A percentile compares a stretch with the other conserved stretches of the same genome.
These are phyloP conservation scores for Heliopora coerulea DNA, from an alignment of 92 coral and sea anemone species.

Conservation along the genomic window DNA sequence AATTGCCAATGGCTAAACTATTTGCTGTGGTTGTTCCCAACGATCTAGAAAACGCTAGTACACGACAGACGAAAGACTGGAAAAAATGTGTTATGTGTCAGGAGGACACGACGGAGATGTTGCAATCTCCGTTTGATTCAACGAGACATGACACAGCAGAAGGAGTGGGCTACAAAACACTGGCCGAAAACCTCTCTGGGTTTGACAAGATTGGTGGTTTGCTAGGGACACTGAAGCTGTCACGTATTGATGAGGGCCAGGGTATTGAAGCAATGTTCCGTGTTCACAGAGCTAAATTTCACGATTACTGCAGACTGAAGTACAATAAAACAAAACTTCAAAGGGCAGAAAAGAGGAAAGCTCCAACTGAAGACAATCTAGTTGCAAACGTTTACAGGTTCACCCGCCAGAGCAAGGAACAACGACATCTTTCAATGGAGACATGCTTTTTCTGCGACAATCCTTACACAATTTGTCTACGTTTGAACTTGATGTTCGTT, in stretches of 20 bases:
- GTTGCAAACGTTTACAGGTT: conserved; percentile 26
- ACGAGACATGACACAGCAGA: too few relatives aligned
- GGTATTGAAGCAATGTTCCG: too few relatives aligned
- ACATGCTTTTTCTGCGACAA: conserved; percentile 48
- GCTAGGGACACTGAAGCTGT: conserved; percentile 19
- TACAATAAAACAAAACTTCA: too few relatives aligned
- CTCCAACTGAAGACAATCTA: too few relatives aligned
- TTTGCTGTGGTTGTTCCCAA: too few relatives aligned
- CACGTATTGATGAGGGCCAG: not conserved
- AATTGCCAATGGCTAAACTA: too few relatives aligned
- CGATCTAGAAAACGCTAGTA: too few relatives aligned
- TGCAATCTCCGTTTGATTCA: conserved; percentile 40
- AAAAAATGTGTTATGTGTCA: conserved; percentile 26
- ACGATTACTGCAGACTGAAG: too few relatives aligned
- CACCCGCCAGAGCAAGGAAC: conserved; percentile 40
- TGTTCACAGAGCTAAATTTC: too few relatives aligned
- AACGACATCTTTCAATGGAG: not conserved
- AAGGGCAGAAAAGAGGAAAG: too few relatives aligned
- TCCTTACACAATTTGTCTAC: conserved; percentile 38
- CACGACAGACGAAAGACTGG: too few relatives aligned
- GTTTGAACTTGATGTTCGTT: conserved; percentile 40
- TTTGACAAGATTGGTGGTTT: conserved; percentile 16
- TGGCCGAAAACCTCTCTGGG: conserved; percentile 31
- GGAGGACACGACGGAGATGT: conserved; percentile 42
- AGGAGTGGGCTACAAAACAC: not conserved